phyloP scores from a whole-genome alignment of 2,797 vertebrate genomes.

The Enteromius afrohamiltoni region DNA sequence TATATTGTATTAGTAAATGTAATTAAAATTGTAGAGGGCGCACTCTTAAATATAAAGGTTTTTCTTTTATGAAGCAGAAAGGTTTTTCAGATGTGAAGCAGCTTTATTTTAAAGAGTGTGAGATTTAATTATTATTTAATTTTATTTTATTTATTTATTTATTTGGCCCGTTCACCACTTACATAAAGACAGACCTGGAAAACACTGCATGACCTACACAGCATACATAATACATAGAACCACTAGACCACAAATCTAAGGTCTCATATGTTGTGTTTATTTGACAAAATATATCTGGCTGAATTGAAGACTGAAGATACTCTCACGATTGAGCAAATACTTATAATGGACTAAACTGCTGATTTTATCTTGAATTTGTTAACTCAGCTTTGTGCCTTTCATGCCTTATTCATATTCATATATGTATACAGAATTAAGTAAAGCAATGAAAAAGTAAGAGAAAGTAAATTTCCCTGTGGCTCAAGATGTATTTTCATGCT shows the following conservation, averaged over 20 bases:
- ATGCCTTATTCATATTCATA: slow-evolving; percentile 13
- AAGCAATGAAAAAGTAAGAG: slow-evolving; percentile 21
- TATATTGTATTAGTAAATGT: too few species aligned
- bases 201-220: neutral
- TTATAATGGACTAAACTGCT: slow-evolving; percentile 10
- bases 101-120: too few species aligned
- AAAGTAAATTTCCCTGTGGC: slow-evolving; percentile 25
- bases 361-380: slow-evolving; percentile 8
- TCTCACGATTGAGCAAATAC: neutral
- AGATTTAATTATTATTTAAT: too few species aligned
- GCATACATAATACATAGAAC: neutral
- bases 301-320: too few species aligned
- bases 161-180: neutral
- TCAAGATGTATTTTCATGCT: slow-evolving; percentile 37
- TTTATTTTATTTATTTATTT: neutral
- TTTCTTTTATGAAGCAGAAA: too few species aligned
- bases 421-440: neutral
- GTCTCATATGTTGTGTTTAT: neutral
- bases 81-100: too few species aligned
- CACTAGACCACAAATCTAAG: neutral
- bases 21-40: too few species aligned
- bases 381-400: neutral
- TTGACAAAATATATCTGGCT: neutral
- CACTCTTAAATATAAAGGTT: too few species aligned
- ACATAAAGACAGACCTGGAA: neutral